These are phyloP conservation scores for Peromyscus leucopus DNA, from an alignment of 2,113 vertebrate species.

Conservation along the genomic window DNA sequence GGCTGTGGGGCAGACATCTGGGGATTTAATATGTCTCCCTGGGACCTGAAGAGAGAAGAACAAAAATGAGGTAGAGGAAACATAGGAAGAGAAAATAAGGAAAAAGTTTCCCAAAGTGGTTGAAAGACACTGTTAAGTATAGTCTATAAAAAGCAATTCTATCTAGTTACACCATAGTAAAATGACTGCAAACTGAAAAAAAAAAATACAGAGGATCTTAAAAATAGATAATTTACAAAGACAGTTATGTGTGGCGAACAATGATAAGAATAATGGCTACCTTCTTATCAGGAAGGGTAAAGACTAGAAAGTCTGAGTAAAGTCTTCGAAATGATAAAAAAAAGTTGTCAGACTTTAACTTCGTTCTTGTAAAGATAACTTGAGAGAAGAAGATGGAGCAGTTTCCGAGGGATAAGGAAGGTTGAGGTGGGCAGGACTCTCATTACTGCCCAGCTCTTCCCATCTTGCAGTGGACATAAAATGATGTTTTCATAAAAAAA, in stretches of 20 bases:
- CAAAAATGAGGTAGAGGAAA: slow-evolving; percentile 16
- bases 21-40: not conserved
- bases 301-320: not conserved
- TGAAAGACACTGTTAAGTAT: not conserved
- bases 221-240: not conserved
- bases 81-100: not conserved
- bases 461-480: not conserved
- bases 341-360: not conserved
- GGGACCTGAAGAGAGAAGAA: not conserved
- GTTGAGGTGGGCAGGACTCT: not conserved
- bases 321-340: not conserved
- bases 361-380: not conserved
- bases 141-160: not conserved
- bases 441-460: not conserved
- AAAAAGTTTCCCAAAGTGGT: not conserved
- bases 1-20: not conserved
- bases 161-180: not conserved
- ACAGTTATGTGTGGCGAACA: not conserved
- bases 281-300: not conserved
- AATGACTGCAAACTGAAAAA: not conserved
- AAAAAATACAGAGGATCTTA: not conserved
- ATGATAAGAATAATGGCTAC: not conserved
- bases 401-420: not conserved
- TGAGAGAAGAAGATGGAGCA: slow-evolving; percentile 29
- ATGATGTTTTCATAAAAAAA: not conserved